Conservation (phyloP, 2,888 invertebrate genomes). For the Notocelia uddmanniana region DNA sequence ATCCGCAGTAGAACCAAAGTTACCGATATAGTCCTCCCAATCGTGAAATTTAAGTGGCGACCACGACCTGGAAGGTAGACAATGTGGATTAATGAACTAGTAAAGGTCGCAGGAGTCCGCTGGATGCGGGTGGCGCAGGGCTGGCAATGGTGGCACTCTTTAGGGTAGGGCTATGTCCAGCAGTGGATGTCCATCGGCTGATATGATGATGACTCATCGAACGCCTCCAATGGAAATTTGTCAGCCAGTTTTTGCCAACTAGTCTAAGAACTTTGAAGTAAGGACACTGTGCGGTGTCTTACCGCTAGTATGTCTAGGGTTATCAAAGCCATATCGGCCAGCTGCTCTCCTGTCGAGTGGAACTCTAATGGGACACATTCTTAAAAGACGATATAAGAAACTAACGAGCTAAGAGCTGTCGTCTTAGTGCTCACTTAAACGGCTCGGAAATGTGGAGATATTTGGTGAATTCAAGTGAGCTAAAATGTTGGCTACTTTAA, state of each 20-base stretch:
- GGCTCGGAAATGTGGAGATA: neutral
- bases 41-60: no score
- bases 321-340: constrained; percentile 7
- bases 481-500: neutral
- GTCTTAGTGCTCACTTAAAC: neutral
- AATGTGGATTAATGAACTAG: no score
- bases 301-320: neutral
- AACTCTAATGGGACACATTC: constrained; percentile 23
- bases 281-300: neutral
- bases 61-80: no score
- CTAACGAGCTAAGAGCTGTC: constrained; percentile 18
- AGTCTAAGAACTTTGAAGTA: neutral
- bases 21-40: no score
- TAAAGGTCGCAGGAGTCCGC: no score
- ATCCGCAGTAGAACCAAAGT: no score
- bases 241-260: neutral
- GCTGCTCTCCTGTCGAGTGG: constrained; percentile 4
- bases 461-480: neutral
- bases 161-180: no score
- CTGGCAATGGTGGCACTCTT: no score
- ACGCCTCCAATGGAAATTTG: no score
- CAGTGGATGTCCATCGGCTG: no score
- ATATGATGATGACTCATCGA: no score
- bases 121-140: no score
- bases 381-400: constrained; percentile 8